Evolutionary conservation across 2,113 vertebrate species (phyloP), one percentile per base, ranked within the genome.

Genomic region (Nesogale talazaci): DNA sequence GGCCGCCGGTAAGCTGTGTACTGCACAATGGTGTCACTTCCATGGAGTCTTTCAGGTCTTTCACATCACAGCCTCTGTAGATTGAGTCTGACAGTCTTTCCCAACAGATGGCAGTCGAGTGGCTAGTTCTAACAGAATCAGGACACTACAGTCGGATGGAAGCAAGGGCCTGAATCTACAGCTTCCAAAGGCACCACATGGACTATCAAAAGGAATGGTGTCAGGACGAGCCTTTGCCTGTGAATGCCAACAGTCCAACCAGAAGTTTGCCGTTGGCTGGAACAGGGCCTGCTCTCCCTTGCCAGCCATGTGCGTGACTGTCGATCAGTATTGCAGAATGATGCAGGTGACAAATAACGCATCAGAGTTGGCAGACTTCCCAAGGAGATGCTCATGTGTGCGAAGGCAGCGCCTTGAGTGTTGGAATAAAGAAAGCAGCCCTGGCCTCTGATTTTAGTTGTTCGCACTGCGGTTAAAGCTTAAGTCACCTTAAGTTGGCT

Each of bases 361-460:
- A 25, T 77, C 61, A 40, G 69, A 82, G 36, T 25, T 61, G 75
- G 74, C 56, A 20, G 85, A 38, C 83, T 88, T 94, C 74, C 89
- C 63, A 70, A 78, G 78, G 52, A 63, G 19, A 34, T 25, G 16
- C 20, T 70, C 2, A 12, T 25, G 3, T 81, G 6, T 31, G 59
- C 87, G 38, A 92, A 92, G 36, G 52, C 12, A n/a, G n/a, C 80
- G 34, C 36, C 69, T 80, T 90, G 63, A 23, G 17, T 89, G 79
- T 72, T 46, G 20, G 72, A 79, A 81, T 83, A 65, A 75, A 85
- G 70, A 70, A 42, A 46, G 75, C 19, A 52, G 63, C 69, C 46
- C 79, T 40, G 56, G 46, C 81, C 36, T 92, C 67, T 93, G 34
- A 75, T 70, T 86, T 87, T 59, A 74, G 46, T 92, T 86, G 83